Conservation (phyloP, 1,140 invertebrate species). For the Gerris buenoi region DNA sequence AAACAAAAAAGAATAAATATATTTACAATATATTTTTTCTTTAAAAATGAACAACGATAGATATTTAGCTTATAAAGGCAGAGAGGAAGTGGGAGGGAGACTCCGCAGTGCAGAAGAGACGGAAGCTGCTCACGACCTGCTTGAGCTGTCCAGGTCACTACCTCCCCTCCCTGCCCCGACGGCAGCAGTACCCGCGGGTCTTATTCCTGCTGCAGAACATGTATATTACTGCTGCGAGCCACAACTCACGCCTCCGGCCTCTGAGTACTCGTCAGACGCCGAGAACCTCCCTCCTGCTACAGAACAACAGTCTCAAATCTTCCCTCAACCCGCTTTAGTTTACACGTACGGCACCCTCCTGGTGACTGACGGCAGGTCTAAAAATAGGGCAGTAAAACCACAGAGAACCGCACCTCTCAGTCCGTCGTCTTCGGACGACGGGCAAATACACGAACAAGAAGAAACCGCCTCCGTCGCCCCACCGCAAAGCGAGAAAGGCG, state of each 20-base stretch:
- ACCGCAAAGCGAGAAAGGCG: conserved; percentile 27
- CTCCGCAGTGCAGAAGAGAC: conserved; percentile 59
- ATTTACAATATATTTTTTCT: background rate
- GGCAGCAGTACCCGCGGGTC: conserved; percentile 33
- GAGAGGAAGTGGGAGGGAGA: conserved; percentile 27
- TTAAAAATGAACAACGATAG: background rate
- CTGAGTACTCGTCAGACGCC: conserved; percentile 55
- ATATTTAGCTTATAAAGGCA: conserved; percentile 3
- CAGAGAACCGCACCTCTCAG: conserved; percentile 28
- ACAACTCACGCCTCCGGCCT: conserved; percentile 48
- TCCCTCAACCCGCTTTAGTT: conserved; percentile 46
- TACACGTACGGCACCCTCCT: conserved; percentile 92
- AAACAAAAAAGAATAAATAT: too few species aligned
- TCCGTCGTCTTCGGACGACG: conserved; percentile 35
- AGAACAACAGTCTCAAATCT: conserved; percentile 17
- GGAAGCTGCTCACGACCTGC: conserved; percentile 68
- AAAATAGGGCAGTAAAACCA: conserved; percentile 31
- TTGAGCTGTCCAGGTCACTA: conserved; percentile 61
- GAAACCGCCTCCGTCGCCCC: conserved; percentile 2
- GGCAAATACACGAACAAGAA: conserved; percentile 37
- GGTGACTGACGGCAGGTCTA: conserved; percentile 79
- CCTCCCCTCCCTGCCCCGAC: conserved; percentile 54
- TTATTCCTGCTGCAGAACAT: conserved; percentile 30
- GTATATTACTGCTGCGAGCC: conserved; percentile 25
- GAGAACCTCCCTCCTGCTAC: conserved; percentile 41